Base-by-base conservation (phyloP, 2,888 invertebrate species). In the Cremastobaeus sp. region DNA sequence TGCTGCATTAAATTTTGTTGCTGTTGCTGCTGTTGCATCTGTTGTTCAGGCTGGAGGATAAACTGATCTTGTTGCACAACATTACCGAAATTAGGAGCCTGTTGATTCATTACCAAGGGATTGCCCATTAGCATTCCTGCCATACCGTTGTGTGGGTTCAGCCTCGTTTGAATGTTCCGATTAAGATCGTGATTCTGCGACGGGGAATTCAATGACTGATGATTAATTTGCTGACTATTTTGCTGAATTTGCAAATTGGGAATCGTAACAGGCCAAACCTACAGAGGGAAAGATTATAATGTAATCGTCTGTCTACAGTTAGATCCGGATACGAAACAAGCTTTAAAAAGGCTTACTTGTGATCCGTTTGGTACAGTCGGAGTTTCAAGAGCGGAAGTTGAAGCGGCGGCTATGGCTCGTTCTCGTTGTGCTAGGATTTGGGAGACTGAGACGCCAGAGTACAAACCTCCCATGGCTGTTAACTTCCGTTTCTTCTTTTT, bases 391-490 rank as follows among this genome's bases (percentile, higher is more conserved):
- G 79, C 82, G 18, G 81, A 76, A 52, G 83, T 79, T 21, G 83
- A 78, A 34, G 81, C 79, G 18, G 80, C 79, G 12, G 81, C 80
- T 30, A 85, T 82, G 21, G 85, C 82, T 64, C 84, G 82, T 83
- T 92, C 92, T 79, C 91, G 89, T 82, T 92, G 92, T 74, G 91
- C 91, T 88, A 92, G 89, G 79, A 93, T 88, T 86, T 92, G 92
- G 57, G 92, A 91, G 62, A 92, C 91, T 78, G 91, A 91, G 82
- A 91, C 90, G 75, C 91, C 92, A 65, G 90, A 88, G 84, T 90
- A 90, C 77, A 91, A 90, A 69, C 90, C 89, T 41, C 90, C 88
- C 77, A 91, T 89, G 86, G 91, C 91, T 88, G 91, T 90, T 86
- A 91, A 90, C 88, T 92, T 93, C 77, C 89, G 87, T 88, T 92